Base-by-base conservation (phyloP, 1,140 invertebrate species). In the Lerema accius region DNA sequence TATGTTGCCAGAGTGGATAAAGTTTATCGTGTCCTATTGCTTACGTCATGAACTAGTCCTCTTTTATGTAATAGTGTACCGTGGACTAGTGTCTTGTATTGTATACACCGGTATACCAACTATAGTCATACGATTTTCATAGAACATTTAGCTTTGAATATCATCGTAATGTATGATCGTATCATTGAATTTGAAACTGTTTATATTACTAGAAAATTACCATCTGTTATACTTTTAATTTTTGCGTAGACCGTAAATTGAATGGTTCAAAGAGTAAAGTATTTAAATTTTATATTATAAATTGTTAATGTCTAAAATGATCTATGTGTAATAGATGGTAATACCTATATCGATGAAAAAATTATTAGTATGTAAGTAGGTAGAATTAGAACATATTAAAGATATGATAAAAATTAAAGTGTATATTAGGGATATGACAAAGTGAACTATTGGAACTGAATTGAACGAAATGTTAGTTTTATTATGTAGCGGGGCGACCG, bases 291-390 rank as follows among this genome's bases (percentile, higher is more conserved):
- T 23, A 23, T 23, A 23, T 23, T 2, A 23, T 23, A 3, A 23
- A 23, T 23, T 23, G 37, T 66, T 0, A 15, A 16, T 37, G 13
- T 53, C 35, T 51, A 45, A 55, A 49, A 42, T 45, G 49, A 35
- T 32, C 28, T 32, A 9, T 32, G 4, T 32, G 69, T 58, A 63
- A 65, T 46, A 11, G 17, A 56, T 67, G 61, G 63, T 59, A 61
- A 51, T 32, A 45, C 48, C 7, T 67, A 69, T 73, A 76, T 71
- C 64, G 61, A 62, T 78, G 70, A 75, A 78, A 73, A 78, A 9
- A 78, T 71, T 72, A 76, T 78, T 81, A 80, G 65, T 42, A 56
- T 65, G 28, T 81, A 81, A 80, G 81, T 84, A 80, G 78, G 72
- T 73, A 63, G 71, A 74, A 73, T 80, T 23, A 81, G 69, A 73